Evolutionary conservation across 1,140 invertebrate genomes (phyloP), one percentile per base, ranked within the genome.

Genomic region (Ostrea edulis): DNA sequence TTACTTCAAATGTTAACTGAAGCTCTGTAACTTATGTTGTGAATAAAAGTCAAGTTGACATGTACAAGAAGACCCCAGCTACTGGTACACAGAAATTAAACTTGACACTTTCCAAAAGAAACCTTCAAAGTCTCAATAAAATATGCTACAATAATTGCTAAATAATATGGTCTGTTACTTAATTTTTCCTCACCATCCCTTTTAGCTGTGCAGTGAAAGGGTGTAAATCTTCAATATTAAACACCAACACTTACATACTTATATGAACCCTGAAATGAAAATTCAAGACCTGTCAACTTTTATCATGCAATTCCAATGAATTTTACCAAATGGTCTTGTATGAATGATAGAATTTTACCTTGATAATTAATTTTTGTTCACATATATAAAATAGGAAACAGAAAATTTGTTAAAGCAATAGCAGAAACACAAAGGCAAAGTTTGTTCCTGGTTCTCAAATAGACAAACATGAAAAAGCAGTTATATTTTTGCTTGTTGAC

Each of bases 211-310:
- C 68, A 77, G 68, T 77, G 68, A 77, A 14, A 29, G 22, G 25
- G 68, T 77, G 68, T 77, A 12, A 14, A 77, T 14, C 29, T 14
- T 77, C 9, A 35, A 44, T 44, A 44, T 44, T 44, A 44, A 44
- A 44, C 5, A 44, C 35, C 35, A 77, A 77, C 68, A 77, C 68
- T 77, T 77, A 77, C 68, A 77, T 77, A 77, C 25, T 77, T 77
- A 77, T 29, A 77, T 77, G 68, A 77, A 77, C 22, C 68, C 68
- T 77, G 68, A 14, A 77, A 77, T 77, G 68, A 77, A 25, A 77
- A 77, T 77, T 44, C 11, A 77, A 35, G 29, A 12, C 68, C 35
- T 62, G 7, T 62, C 55, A 62, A 62, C 55, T 62, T 62, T 62
- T 62, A 20, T 62, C 55, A 17, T 62, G 17, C 14, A 62, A 62